phyloP scores from a whole-genome alignment of 2,113 vertebrate species.

The Zapornia atra region DNA sequence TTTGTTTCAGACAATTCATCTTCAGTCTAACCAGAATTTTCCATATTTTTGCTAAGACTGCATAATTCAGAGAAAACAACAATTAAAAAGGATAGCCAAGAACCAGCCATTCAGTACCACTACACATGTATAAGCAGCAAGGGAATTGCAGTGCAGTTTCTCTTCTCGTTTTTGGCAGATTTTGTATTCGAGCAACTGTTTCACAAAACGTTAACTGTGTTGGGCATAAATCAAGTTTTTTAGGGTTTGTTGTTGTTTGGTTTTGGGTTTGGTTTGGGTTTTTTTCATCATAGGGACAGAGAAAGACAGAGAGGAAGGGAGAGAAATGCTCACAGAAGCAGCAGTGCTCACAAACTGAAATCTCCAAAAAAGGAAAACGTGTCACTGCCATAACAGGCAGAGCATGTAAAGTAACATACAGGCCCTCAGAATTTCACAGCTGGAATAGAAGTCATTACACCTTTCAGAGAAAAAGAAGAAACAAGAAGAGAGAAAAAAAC shows the following conservation, averaged over 20 bases:
- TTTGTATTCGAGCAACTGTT: neutral
- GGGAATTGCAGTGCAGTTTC: neutral
- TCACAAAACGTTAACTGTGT: neutral
- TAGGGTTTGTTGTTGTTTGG: too few relatives aligned
- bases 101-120: neutral
- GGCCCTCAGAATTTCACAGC: neutral
- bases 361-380: neutral
- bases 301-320: neutral
- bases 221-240: rapidly evolving
- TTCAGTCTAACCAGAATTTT: neutral
- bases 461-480: neutral
- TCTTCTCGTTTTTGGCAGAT: neutral
- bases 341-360: neutral
- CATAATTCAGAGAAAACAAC: neutral
- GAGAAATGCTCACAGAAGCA: neutral
- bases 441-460: neutral
- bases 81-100: neutral
- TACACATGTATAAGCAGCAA: neutral
- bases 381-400: neutral
- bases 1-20: neutral
- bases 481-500: neutral
- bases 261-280: neutral
- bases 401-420: neutral
- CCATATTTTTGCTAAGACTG: neutral
- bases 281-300: neutral